phyloP scores from a whole-genome alignment of 2,797 vertebrate species.

The Pristis pectinata region DNA sequence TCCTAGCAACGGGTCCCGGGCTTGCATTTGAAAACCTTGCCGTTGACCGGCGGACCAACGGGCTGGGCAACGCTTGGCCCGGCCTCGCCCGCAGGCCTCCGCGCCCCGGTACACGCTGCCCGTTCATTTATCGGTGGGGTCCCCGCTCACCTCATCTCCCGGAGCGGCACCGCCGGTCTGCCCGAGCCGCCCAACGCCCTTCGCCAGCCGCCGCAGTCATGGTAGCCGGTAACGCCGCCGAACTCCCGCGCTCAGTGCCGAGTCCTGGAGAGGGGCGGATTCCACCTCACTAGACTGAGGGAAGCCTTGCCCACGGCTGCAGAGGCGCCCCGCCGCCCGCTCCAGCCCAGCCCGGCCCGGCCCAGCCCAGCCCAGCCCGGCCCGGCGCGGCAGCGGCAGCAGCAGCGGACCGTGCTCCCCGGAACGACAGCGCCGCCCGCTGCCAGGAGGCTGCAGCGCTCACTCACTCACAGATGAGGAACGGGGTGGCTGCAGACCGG shows the following conservation, averaged over 20 bases:
- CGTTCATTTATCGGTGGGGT: no score
- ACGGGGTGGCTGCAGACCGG: no score
- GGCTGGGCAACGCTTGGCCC: constrained; percentile 7
- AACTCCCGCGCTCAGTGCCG: neutral
- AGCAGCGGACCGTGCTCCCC: neutral
- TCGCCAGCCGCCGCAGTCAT: constrained; percentile 34
- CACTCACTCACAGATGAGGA: no score
- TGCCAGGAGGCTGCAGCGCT: neutral
- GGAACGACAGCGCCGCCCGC: neutral
- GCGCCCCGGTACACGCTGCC: neutral
- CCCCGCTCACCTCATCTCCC: neutral
- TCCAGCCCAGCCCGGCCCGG: neutral
- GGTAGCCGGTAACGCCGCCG: neutral
- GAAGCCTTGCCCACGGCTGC: constrained; percentile 39
- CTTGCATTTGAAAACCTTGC: no score
- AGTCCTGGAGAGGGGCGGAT: constrained; percentile 19
- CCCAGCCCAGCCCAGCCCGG: neutral
- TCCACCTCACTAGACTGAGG: neutral
- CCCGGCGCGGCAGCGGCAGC: neutral
- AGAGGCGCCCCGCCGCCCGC: constrained; percentile 40
- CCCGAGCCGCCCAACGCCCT: constrained; percentile 40
- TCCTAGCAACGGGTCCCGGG: neutral
- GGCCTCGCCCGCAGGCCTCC: neutral
- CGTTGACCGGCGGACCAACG: neutral
- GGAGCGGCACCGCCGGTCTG: neutral